Percentiles rank a stretch among this genome's conserved stretches.
phyloP scores from a whole-genome alignment of 2,113 vertebrate genomes.

The Lophotis ruficrista region DNA sequence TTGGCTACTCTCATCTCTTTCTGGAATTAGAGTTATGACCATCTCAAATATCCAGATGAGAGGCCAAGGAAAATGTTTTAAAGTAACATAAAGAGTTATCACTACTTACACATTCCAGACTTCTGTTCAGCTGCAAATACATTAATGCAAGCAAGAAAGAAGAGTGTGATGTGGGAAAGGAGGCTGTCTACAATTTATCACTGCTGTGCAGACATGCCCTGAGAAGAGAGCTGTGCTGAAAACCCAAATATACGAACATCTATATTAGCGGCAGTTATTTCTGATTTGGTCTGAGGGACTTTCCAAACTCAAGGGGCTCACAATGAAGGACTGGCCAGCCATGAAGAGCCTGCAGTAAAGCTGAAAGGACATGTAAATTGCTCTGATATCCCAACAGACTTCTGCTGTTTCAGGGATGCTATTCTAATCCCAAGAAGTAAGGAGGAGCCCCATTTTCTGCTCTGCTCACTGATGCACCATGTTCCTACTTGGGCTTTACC shows the following conservation, averaged over 20 bases:
- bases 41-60: slow-evolving; percentile 62
- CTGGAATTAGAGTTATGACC: slow-evolving; percentile 58
- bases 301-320: slow-evolving; percentile 61
- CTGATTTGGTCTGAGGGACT: slow-evolving; percentile 64
- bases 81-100: slow-evolving; percentile 64
- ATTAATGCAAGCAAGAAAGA: slow-evolving; percentile 66
- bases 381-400: slow-evolving; percentile 47
- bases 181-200: slow-evolving; percentile 67
- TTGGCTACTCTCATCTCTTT: slow-evolving; percentile 31
- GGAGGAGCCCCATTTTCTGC: slow-evolving; percentile 15
- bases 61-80: slow-evolving; percentile 51
- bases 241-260: slow-evolving; percentile 65
- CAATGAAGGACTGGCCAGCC: slow-evolving; percentile 60
- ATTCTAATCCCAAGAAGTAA: slow-evolving; percentile 48
- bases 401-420: slow-evolving; percentile 54
- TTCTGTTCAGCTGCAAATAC: slow-evolving; percentile 63
- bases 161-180: slow-evolving; percentile 58
- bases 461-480: background rate
- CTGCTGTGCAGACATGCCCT: slow-evolving; percentile 67
- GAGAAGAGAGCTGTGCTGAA: slow-evolving; percentile 57
- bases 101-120: slow-evolving; percentile 65
- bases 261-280: slow-evolving; percentile 62
- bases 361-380: slow-evolving; percentile 68
- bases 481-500: slow-evolving; percentile 1
- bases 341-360: slow-evolving; percentile 59